Percentiles rank a stretch among this genome's conserved stretches.
phyloP scores from a whole-genome alignment of 1,140 invertebrate species.

The Apolygus lucorum region DNA sequence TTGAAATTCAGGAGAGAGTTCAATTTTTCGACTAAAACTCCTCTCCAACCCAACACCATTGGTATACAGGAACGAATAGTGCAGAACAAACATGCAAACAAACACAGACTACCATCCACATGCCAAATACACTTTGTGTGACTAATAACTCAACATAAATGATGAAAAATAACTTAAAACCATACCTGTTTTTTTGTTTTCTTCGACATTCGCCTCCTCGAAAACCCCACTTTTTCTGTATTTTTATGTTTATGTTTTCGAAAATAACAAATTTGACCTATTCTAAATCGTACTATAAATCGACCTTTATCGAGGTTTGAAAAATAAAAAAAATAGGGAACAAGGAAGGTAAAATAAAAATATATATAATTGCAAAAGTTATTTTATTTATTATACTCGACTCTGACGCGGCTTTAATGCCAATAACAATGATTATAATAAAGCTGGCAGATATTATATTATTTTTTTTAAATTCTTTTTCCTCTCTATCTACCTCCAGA shows the following conservation, averaged over 20 bases:
- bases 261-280: no score
- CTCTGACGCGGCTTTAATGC: neutral
- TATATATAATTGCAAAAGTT: neutral
- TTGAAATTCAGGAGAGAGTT: no score
- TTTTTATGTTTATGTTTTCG: neutral
- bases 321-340: neutral
- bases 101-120: constrained; percentile 9
- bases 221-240: neutral
- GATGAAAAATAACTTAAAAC: no score
- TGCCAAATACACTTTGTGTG: constrained; percentile 14
- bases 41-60: neutral
- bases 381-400: constrained; percentile 9
- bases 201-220: neutral
- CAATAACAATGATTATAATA: constrained; percentile 7
- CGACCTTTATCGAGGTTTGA: neutral
- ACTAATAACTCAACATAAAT: no score
- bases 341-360: neutral
- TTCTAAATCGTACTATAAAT: no score
- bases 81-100: neutral
- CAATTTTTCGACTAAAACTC: no score
- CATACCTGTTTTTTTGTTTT: constrained; percentile 6
- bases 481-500: neutral
- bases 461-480: neutral
- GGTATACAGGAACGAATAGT: no score
- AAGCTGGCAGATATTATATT: neutral